These are phyloP conservation scores for Octopus bimaculoides DNA, from an alignment of 1,140 invertebrate genomes.

Conservation along the genomic window DNA sequence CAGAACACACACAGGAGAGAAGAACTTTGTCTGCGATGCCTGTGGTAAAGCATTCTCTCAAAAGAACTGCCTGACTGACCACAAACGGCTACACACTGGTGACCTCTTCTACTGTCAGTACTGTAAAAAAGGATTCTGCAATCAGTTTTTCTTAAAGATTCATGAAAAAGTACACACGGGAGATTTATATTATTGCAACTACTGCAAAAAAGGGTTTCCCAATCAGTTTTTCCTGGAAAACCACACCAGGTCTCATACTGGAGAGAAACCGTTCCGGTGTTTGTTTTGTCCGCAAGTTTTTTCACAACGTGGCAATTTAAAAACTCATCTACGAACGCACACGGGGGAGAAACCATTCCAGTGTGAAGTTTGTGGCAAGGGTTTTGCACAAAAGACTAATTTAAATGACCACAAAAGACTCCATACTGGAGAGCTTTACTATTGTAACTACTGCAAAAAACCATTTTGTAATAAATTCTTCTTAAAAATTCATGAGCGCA, in stretches of 20 bases:
- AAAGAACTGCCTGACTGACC: constrained; percentile 78
- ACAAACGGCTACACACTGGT: constrained; percentile 13
- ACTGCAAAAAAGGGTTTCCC: constrained; percentile 18
- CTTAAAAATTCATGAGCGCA: constrained; percentile 65
- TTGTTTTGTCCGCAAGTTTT: constrained; percentile 70
- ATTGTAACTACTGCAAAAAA: constrained; percentile 47
- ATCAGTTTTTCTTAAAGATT: constrained; percentile 27
- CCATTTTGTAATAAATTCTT: constrained; percentile 59
- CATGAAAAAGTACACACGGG: constrained; percentile 41
- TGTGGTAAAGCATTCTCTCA: constrained; percentile 86
- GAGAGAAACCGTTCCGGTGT: constrained; percentile 63
- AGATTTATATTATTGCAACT: constrained; percentile 26
- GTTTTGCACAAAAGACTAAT: constrained; percentile 85
- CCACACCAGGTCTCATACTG: constrained; percentile 21
- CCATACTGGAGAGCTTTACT: constrained; percentile 70
- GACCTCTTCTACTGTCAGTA: constrained; percentile 18
- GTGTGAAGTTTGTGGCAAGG: constrained; percentile 84
- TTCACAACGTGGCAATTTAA: not conserved
- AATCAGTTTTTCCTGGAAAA: constrained; percentile 16
- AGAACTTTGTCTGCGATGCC: constrained; percentile 78
- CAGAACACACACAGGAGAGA: constrained; percentile 19
- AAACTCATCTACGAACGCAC: not conserved
- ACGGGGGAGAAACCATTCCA: constrained; percentile 64
- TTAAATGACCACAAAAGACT: constrained; percentile 73
- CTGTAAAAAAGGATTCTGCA: constrained; percentile 23